These are phyloP conservation scores for Leucania comma DNA, from an alignment of 2,888 invertebrate species.

Conservation along the genomic window DNA sequence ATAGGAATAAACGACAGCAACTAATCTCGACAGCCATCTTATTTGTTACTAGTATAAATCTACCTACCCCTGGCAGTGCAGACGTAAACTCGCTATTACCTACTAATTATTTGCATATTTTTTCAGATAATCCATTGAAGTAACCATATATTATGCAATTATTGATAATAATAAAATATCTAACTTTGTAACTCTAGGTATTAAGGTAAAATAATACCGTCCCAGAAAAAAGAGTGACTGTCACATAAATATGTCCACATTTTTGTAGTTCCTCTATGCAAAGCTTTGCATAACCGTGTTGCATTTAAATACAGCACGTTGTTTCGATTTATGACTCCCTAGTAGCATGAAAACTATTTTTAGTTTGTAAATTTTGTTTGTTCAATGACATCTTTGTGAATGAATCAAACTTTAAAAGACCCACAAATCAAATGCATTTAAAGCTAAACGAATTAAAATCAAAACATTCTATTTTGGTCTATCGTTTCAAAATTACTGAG, in stretches of 20 bases:
- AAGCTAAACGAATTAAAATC: not conserved
- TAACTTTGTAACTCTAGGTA: no score
- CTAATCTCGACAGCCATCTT: no score
- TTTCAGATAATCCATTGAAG: no score
- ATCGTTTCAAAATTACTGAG: not conserved
- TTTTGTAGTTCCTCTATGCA: constrained; percentile 26
- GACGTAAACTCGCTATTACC: no score
- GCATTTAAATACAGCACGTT: constrained; percentile 39
- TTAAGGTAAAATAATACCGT: no score
- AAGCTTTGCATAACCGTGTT: constrained; percentile 31
- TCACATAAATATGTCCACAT: constrained; percentile 20
- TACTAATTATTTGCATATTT: no score
- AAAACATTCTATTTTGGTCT: no score
- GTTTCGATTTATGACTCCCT: constrained; percentile 33
- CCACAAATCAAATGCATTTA: not conserved
- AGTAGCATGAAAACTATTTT: constrained; percentile 29
- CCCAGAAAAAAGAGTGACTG: not conserved
- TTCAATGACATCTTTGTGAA: not conserved
- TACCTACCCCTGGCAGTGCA: no score
- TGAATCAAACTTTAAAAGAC: not conserved
- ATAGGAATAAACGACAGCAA: no score
- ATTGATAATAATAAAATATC: no score
- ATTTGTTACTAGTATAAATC: no score
- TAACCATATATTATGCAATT: no score
- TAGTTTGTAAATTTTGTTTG: not conserved